Evolutionary conservation across 2,797 vertebrate genomes (phyloP).

Genomic region (Gallinago nigripennis): DNA sequence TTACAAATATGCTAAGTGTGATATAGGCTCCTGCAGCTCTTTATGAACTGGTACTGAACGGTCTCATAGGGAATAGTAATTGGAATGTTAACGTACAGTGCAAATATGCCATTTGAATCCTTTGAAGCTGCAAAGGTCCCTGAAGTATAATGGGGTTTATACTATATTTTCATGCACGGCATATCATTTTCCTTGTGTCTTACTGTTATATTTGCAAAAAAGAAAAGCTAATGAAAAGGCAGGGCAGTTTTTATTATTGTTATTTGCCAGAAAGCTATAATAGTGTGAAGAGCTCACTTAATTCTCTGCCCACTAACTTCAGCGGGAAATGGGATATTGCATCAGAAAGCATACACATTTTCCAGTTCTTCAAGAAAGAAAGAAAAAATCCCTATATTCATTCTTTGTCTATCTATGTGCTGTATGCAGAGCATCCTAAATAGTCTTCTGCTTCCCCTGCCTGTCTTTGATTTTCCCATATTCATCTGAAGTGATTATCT

Average conservation of each 20-base stretch:
- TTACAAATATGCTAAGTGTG: not conserved
- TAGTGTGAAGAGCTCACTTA: not conserved
- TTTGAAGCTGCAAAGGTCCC: not conserved
- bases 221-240: not conserved
- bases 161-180: not conserved
- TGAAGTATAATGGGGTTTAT: not conserved
- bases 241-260: not conserved
- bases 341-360: not conserved
- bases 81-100: not conserved
- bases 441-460: conserved; percentile 64
- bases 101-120: not conserved
- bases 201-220: not conserved
- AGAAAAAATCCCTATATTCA: not conserved
- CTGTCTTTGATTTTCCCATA: conserved; percentile 38
- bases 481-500: conserved; percentile 62
- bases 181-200: not conserved
- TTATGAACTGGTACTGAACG: not conserved
- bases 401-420: not conserved
- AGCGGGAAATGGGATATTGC: not conserved
- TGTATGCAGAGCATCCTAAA: conserved; percentile 51
- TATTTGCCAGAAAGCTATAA: not conserved
- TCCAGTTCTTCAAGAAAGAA: not conserved
- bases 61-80: not conserved
- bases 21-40: not conserved
- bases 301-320: not conserved